Evolutionary conservation across 2,888 invertebrate species (phyloP).

Genomic region (Cylindroiulus punctatus): DNA sequence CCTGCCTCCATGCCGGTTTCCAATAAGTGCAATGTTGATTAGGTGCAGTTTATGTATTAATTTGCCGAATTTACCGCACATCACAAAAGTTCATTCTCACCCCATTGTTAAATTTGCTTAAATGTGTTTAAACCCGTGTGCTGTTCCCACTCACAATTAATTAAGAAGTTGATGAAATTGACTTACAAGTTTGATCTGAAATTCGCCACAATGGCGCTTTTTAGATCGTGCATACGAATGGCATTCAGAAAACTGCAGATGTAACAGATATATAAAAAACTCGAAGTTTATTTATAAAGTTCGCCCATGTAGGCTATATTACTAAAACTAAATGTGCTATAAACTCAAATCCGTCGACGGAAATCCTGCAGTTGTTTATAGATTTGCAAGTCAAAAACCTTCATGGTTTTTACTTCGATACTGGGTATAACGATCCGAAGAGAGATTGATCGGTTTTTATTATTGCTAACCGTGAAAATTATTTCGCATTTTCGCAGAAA

Average conservation of each 20-base stretch:
- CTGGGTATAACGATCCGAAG: neutral
- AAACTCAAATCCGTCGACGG: neutral
- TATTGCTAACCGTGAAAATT: neutral
- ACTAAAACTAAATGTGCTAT: neutral
- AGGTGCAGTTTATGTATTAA: neutral
- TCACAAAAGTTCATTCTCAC: neutral
- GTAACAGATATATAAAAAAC: neutral
- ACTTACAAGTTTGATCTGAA: too few relatives aligned
- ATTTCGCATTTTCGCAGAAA: neutral
- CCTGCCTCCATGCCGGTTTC: neutral
- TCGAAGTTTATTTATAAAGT: neutral
- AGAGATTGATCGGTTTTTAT: neutral
- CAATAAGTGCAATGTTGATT: neutral
- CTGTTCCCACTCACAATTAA: too few relatives aligned
- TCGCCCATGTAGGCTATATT: neutral
- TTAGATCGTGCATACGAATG: too few relatives aligned
- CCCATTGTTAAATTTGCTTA: too few relatives aligned
- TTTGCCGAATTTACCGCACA: neutral
- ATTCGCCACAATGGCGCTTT: too few relatives aligned
- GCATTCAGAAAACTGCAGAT: neutral
- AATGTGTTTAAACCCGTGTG: too few relatives aligned
- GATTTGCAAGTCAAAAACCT: neutral
- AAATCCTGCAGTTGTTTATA: conserved; percentile 31
- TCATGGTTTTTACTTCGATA: neutral
- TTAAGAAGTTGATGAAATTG: too few relatives aligned